These are phyloP conservation scores for Nomada ferruginata DNA, from an alignment of 2,888 invertebrate genomes.

Conservation along the genomic window DNA sequence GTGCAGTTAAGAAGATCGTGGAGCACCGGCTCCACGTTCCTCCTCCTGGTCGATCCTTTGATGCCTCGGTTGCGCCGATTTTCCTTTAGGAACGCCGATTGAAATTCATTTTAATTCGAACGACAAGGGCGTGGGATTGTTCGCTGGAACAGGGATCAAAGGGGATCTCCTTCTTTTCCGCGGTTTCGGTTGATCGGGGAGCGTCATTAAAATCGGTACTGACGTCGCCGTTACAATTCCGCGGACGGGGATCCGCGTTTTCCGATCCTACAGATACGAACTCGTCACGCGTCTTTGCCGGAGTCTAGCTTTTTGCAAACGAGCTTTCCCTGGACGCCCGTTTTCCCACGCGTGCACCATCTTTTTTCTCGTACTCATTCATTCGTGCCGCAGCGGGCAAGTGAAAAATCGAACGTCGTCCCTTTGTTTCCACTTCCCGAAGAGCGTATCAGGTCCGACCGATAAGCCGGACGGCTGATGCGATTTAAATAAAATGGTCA, in stretches of 20 bases:
- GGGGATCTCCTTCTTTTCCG: no score
- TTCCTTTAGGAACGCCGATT: not conserved
- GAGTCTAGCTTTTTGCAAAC: not conserved
- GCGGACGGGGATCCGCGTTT: constrained; percentile 39
- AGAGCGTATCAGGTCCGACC: no score
- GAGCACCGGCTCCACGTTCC: constrained; percentile 40
- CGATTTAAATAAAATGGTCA: not conserved
- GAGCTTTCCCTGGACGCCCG: not conserved
- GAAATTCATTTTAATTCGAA: no score
- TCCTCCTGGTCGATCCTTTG: constrained; percentile 49
- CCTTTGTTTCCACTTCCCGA: no score
- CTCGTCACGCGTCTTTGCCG: constrained; percentile 17
- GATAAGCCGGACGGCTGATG: not conserved
- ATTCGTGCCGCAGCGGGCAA: no score
- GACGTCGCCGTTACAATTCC: constrained; percentile 19
- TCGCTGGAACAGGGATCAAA: no score
- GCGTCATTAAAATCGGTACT: constrained; percentile 45
- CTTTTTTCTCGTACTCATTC: not conserved
- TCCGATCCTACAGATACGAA: constrained; percentile 44
- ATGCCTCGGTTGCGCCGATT: not conserved
- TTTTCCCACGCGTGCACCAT: not conserved
- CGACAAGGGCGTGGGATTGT: no score
- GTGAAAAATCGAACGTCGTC: no score
- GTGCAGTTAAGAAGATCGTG: constrained; percentile 55
- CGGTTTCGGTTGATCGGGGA: not conserved